Conservation (phyloP, 2,888 invertebrate genomes). For the Leuctra nigra region DNA sequence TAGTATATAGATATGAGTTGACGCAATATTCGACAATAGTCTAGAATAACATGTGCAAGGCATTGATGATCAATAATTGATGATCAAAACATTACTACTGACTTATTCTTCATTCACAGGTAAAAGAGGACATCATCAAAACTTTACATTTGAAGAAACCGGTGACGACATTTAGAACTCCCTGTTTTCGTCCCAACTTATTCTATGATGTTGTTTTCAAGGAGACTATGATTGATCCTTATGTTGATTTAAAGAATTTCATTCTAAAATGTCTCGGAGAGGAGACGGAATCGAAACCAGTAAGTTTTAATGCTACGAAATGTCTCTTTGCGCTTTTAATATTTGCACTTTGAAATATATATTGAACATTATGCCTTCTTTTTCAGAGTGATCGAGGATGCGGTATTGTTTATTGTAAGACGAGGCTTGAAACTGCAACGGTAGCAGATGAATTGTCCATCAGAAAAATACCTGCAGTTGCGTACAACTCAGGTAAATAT, state of each 20-base stretch:
- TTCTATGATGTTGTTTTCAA: constrained; percentile 91
- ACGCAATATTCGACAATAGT: no score
- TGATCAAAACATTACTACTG: no score
- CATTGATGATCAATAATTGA: no score
- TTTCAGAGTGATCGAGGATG: constrained; percentile 22
- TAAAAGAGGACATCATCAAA: constrained; percentile 72
- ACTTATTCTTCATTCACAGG: no score
- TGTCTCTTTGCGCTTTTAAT: no score
- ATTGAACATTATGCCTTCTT: no score
- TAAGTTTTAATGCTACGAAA: no score
- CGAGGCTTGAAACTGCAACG: constrained; percentile 82
- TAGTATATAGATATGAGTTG: no score
- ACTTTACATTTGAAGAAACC: constrained; percentile 64
- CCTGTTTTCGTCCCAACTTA: constrained; percentile 87
- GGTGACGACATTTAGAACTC: constrained; percentile 68
- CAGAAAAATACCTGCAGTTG: constrained; percentile 65
- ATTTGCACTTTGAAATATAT: no score
- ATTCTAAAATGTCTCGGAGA: constrained; percentile 58
- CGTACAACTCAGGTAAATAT: constrained; percentile 80
- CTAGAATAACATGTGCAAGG: no score
- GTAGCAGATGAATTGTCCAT: constrained; percentile 68
- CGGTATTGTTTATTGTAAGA: constrained; percentile 93
- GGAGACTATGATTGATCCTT: constrained; percentile 75
- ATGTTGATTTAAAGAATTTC: constrained; percentile 70
- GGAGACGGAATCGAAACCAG: constrained; percentile 46